Conservation (phyloP, 2,797 vertebrate species). For the Parauchenoglanis ngamensis region DNA sequence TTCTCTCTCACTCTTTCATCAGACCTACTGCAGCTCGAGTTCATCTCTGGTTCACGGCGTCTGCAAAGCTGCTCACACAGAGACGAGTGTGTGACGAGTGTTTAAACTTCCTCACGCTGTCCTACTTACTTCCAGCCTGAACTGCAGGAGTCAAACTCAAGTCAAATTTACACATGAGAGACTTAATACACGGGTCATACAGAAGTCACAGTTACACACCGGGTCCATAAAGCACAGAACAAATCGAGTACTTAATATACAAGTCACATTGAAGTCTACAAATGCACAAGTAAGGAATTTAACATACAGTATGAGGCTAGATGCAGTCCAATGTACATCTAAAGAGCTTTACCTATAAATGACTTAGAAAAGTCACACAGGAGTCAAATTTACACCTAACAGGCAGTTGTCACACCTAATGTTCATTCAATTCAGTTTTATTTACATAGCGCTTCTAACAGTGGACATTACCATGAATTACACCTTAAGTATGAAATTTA, state of each 20-base stretch:
- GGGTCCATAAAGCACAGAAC: background rate
- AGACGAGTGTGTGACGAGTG: slow-evolving; percentile 19
- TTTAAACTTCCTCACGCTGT: slow-evolving; percentile 26
- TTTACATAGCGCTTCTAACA: background rate
- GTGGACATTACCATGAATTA: background rate
- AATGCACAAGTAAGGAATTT: background rate
- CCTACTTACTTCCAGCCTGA: slow-evolving; percentile 27
- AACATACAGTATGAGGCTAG: background rate
- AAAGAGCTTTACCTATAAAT: background rate
- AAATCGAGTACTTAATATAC: background rate
- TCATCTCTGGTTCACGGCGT: slow-evolving; percentile 41
- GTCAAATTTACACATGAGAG: slow-evolving; percentile 36
- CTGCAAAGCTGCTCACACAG: slow-evolving; percentile 10
- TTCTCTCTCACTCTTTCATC: slow-evolving; percentile 36
- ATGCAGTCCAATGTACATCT: background rate
- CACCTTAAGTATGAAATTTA: no score
- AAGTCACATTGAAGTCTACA: background rate
- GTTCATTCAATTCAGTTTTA: background rate
- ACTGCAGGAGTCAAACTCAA: slow-evolving; percentile 23
- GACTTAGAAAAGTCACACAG: background rate
- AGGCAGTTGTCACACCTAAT: background rate
- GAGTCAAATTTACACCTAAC: background rate
- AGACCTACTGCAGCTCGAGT: slow-evolving; percentile 31
- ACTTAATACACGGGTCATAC: slow-evolving; percentile 3
- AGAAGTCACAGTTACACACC: slow-evolving; percentile 2